Conservation (phyloP, 2,797 vertebrate species). For the Danio aesculapii region DNA sequence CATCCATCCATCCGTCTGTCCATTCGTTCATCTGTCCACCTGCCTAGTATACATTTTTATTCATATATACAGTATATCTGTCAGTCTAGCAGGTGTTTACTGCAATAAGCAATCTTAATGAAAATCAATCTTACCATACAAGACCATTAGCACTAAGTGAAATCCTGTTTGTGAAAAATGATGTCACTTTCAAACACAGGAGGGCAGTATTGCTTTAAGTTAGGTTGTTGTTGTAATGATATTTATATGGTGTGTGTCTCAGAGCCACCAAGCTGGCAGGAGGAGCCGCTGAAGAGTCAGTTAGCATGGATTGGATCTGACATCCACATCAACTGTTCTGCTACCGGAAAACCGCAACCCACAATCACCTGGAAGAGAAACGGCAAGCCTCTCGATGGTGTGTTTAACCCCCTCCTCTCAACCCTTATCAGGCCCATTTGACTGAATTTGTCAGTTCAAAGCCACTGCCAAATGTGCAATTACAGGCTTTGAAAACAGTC, state of each 20-base stretch:
- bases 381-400: slow-evolving; percentile 82
- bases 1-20: not conserved
- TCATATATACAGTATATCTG: not conserved
- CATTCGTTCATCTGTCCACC: not conserved
- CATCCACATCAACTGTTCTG: slow-evolving; percentile 86
- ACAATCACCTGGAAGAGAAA: slow-evolving; percentile 88
- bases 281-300: slow-evolving; percentile 80
- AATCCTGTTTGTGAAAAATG: not conserved
- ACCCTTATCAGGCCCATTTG: slow-evolving; percentile 29
- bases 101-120: not conserved
- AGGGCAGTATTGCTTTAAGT: slow-evolving; percentile 48
- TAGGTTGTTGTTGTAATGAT: not conserved
- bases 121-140: not conserved
- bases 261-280: slow-evolving; percentile 91
- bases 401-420: slow-evolving; percentile 56
- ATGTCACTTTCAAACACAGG: slow-evolving; percentile 37
- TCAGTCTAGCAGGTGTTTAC: not conserved
- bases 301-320: slow-evolving; percentile 83
- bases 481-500: slow-evolving; percentile 10
- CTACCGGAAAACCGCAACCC: slow-evolving; percentile 85
- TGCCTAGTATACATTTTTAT: not conserved
- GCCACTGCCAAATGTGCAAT: slow-evolving; percentile 24
- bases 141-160: not conserved
- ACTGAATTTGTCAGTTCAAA: slow-evolving; percentile 15
- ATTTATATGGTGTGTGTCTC: slow-evolving; percentile 58